phyloP scores from a whole-genome alignment of 2,113 vertebrate genomes.

The Fulmarus glacialis region DNA sequence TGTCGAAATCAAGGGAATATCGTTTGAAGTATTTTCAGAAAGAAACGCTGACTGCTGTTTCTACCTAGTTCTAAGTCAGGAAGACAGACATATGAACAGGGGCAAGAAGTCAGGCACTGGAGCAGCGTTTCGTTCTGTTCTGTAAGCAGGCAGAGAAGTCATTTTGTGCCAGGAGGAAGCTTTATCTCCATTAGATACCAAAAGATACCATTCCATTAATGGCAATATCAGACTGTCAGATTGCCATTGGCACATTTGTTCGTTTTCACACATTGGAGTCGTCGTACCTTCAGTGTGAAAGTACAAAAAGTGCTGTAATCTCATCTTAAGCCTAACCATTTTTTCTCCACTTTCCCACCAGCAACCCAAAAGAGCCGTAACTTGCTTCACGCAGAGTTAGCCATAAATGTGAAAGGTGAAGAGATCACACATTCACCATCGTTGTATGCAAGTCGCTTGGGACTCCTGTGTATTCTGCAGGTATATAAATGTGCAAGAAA shows the following conservation, averaged over 20 bases:
- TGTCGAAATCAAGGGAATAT: not conserved
- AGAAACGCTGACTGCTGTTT: not conserved
- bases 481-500: not conserved
- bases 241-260: not conserved
- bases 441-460: not conserved
- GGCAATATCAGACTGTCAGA: not conserved
- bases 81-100: not conserved
- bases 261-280: not conserved
- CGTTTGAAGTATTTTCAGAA: not conserved
- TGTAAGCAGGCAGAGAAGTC: not conserved
- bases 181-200: not conserved
- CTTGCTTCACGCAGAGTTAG: not conserved
- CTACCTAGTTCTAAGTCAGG: not conserved
- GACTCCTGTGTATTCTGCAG: not conserved
- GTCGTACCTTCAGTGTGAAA: not conserved
- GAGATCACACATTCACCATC: not conserved
- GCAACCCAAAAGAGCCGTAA: not conserved
- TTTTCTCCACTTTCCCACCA: not conserved
- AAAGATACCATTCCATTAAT: not conserved
- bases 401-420: not conserved
- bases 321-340: not conserved
- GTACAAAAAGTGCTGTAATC: not conserved
- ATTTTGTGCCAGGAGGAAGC: not conserved
- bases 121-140: not conserved
- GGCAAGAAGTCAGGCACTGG: not conserved